These are phyloP conservation scores for Leptoclinus maculatus DNA, from an alignment of 2,797 vertebrate species.

Conservation along the genomic window DNA sequence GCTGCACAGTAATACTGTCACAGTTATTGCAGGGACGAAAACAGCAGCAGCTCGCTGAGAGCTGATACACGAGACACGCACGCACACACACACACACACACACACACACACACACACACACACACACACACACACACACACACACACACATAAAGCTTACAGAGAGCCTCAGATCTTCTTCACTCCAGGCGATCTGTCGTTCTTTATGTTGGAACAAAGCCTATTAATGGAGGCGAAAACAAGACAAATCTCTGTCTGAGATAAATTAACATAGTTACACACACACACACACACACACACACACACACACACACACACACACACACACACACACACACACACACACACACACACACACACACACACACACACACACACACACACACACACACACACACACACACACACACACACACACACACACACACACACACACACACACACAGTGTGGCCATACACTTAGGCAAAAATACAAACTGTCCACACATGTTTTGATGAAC, in stretches of 20 bases:
- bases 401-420: constrained; percentile 2
- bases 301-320: neutral
- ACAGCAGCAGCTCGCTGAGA: constrained; percentile 36
- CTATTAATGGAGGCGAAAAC: constrained; percentile 35
- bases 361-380: neutral
- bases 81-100: neutral
- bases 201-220: constrained; percentile 44
- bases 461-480: neutral
- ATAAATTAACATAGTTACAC: constrained; percentile 15
- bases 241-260: constrained; percentile 8
- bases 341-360: too few relatives aligned
- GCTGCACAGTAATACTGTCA: constrained; percentile 8
- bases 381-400: neutral
- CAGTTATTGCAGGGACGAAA: constrained; percentile 38
- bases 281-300: neutral
- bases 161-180: constrained; percentile 22
- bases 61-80: constrained; percentile 33
- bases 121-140: constrained; percentile 11
- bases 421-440: too few relatives aligned
- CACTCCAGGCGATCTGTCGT: constrained; percentile 26
- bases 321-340: neutral
- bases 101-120: neutral
- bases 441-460: neutral
- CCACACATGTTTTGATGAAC: neutral
- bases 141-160: neutral